Conservation (phyloP, 2,797 vertebrate genomes). For the Urosaurus nigricauda region DNA sequence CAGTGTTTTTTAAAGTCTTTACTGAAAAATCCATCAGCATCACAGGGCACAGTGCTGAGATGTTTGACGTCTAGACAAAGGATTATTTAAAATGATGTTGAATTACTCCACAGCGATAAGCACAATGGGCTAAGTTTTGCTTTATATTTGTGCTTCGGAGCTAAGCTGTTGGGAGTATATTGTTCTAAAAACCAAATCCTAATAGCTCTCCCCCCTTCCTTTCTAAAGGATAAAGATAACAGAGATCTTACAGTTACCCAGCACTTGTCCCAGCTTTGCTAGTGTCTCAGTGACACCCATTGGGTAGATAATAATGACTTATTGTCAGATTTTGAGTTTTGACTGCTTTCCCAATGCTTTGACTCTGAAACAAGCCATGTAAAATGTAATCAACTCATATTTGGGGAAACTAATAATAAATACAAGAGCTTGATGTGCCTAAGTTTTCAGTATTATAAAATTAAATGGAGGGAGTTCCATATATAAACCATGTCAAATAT, state of each 20-base stretch:
- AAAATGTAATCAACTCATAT: slow-evolving; percentile 57
- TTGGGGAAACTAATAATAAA: slow-evolving; percentile 56
- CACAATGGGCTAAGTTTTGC: slow-evolving; percentile 39
- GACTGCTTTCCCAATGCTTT: slow-evolving; percentile 67
- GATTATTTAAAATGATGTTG: slow-evolving; percentile 42
- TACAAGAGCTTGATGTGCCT: slow-evolving; percentile 48
- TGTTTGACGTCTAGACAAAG: slow-evolving; percentile 36
- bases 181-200: slow-evolving; percentile 33
- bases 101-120: slow-evolving; percentile 14
- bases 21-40: slow-evolving; percentile 41
- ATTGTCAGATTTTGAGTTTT: slow-evolving; percentile 66
- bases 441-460: slow-evolving; percentile 47
- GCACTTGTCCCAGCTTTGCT: slow-evolving; percentile 24
- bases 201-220: neutral
- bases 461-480: neutral
- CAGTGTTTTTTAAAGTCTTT: slow-evolving; percentile 1
- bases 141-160: slow-evolving; percentile 45
- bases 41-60: slow-evolving; percentile 16
- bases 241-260: slow-evolving; percentile 36
- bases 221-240: slow-evolving; percentile 38
- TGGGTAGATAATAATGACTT: slow-evolving; percentile 63
- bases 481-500: slow-evolving; percentile 4
- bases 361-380: slow-evolving; percentile 57
- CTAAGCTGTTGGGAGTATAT: slow-evolving; percentile 36
- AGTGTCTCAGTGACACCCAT: slow-evolving; percentile 57